Evolutionary conservation across 1,140 invertebrate genomes (phyloP).

Genomic region (Tachypleus tridentatus): DNA sequence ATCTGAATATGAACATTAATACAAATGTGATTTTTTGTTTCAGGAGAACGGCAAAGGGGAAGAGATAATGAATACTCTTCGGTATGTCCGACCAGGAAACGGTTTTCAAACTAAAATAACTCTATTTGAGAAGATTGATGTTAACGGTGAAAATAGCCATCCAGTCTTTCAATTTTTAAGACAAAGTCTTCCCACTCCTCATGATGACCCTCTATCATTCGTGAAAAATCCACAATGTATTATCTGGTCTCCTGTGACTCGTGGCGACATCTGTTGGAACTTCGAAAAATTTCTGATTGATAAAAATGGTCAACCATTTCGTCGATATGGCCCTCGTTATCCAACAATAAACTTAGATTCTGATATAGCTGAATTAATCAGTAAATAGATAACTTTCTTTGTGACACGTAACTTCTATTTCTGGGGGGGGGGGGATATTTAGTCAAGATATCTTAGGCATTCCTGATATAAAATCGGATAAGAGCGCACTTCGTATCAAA

Average conservation of each 20-base stretch:
- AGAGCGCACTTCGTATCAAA: too few species aligned
- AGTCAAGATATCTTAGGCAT: too few species aligned
- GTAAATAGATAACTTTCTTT: too few species aligned
- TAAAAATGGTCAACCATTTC: conserved; percentile 33
- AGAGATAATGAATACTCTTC: conserved; percentile 28
- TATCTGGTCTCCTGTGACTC: conserved; percentile 27
- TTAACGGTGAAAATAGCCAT: conserved; percentile 29
- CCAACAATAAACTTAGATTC: not conserved
- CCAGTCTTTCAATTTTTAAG: conserved; percentile 32
- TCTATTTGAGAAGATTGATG: conserved; percentile 30
- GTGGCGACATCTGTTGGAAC: conserved; percentile 40
- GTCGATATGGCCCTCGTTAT: conserved; percentile 18
- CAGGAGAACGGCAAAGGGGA: conserved; percentile 27
- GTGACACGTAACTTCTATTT: too few species aligned
- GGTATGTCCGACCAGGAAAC: conserved; percentile 30
- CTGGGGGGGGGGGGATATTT: too few species aligned
- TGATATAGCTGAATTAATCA: not conserved
- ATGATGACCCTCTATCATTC: too few species aligned
- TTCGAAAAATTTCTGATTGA: conserved; percentile 42
- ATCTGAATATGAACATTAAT: too few species aligned
- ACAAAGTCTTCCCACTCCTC: conserved; percentile 29
- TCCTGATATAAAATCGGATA: too few species aligned
- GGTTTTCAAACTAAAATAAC: conserved; percentile 29
- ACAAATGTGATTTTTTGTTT: too few species aligned
- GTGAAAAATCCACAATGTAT: too few species aligned